These are phyloP conservation scores for Ypsolopha sequella DNA, from an alignment of 2,888 invertebrate species.

Conservation along the genomic window DNA sequence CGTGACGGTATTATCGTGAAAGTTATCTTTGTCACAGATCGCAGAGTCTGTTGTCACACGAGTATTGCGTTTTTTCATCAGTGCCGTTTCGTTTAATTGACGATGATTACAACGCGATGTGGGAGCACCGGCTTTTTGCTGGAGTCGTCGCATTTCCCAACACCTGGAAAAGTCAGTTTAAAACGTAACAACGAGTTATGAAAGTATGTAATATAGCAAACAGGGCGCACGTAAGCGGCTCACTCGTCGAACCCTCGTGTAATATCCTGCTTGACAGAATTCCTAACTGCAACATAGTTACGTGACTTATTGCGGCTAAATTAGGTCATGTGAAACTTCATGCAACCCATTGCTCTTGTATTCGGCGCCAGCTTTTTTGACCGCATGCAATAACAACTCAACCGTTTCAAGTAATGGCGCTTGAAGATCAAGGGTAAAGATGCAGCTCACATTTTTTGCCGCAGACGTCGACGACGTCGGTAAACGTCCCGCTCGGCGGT, in stretches of 20 bases:
- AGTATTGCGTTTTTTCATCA: conserved; percentile 39
- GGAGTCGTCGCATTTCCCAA: conserved; percentile 38
- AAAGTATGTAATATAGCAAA: conserved; percentile 50
- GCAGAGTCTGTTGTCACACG: conserved; percentile 33
- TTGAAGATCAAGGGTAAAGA: conserved; percentile 37
- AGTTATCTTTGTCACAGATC: conserved; percentile 32
- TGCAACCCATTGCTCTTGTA: conserved; percentile 3
- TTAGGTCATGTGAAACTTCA: conserved; percentile 12
- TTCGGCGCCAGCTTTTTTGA: conserved; percentile 21
- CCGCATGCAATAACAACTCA: conserved; percentile 11
- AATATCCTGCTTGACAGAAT: conserved; percentile 45
- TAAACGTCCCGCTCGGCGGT: background rate
- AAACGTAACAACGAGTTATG: conserved; percentile 64
- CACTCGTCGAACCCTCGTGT: conserved; percentile 26
- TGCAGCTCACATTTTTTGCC: conserved; percentile 9
- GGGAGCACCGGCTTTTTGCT: conserved; percentile 57
- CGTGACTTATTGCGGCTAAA: conserved; percentile 24
- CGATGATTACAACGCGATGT: conserved; percentile 51
- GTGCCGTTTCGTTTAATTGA: conserved; percentile 25
- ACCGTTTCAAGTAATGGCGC: conserved; percentile 33
- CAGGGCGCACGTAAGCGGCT: conserved; percentile 30
- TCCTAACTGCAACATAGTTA: conserved; percentile 26
- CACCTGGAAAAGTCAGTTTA: conserved; percentile 51
- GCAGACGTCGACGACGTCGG: background rate
- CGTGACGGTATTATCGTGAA: conserved; percentile 42